Evolutionary conservation across 2,113 vertebrate species (phyloP).

Genomic region (Pycnonotus jocosus): DNA sequence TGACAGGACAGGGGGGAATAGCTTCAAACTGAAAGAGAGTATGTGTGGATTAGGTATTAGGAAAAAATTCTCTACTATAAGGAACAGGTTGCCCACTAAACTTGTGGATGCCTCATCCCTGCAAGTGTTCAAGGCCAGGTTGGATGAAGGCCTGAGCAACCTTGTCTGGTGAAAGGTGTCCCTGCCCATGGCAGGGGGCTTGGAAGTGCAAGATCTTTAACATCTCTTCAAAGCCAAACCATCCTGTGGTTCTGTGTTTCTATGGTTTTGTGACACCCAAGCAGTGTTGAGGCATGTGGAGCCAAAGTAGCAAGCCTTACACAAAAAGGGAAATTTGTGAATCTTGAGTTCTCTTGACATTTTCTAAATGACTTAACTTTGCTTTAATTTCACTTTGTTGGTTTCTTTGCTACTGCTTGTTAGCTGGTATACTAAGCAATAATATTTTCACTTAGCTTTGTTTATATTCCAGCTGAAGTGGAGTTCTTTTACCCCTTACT

Average conservation of each 20-base stretch:
- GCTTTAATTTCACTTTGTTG: background rate
- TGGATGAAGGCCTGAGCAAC: background rate
- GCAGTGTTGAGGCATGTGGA: background rate
- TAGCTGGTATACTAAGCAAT: background rate
- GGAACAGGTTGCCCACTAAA: background rate
- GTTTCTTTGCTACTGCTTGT: background rate
- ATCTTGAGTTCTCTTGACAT: background rate
- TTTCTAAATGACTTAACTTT: background rate
- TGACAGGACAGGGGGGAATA: background rate
- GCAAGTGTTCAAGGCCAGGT: fast-evolving
- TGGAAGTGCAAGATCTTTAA: background rate
- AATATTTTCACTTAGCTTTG: slow-evolving; percentile 15
- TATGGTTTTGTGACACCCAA: background rate
- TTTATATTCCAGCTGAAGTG: slow-evolving; percentile 22
- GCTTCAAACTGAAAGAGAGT: background rate
- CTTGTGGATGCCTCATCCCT: background rate
- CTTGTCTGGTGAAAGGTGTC: background rate
- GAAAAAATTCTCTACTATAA: background rate
- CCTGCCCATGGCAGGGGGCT: background rate
- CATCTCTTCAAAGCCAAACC: background rate
- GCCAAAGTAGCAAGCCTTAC: background rate
- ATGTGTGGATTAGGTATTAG: background rate
- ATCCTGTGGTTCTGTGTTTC: background rate
- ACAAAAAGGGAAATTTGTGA: background rate
- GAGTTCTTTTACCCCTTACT: background rate